Percentiles rank a stretch among this genome's conserved stretches.
These are phyloP conservation scores for Orchesella cincta DNA, from an alignment of 1,140 invertebrate species.

Conservation along the genomic window DNA sequence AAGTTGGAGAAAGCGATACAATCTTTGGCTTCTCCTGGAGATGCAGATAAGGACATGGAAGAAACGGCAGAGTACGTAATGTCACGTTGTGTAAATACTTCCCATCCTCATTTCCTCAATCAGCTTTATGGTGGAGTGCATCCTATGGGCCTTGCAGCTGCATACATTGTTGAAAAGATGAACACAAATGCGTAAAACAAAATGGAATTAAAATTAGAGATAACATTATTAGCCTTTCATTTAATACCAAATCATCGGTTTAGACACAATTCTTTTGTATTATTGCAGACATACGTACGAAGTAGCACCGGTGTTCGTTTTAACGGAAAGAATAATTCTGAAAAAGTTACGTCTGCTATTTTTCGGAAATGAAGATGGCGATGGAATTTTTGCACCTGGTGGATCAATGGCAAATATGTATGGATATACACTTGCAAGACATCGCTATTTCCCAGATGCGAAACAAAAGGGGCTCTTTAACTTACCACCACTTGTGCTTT, in stretches of 20 bases:
- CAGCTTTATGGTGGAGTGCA: constrained; percentile 75
- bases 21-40: background rate
- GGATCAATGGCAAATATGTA: constrained; percentile 88
- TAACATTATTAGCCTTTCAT: background rate
- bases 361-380: constrained; percentile 57
- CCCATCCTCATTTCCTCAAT: constrained; percentile 71
- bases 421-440: constrained; percentile 76
- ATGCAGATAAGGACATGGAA: background rate
- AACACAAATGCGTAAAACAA: constrained; percentile 73
- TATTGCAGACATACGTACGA: constrained; percentile 50
- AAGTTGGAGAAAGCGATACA: constrained; percentile 17
- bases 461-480: constrained; percentile 70
- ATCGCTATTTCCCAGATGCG: constrained; percentile 69
- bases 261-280: constrained; percentile 22
- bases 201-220: background rate
- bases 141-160: constrained; percentile 70
- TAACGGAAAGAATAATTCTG: constrained; percentile 46
- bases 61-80: constrained; percentile 57
- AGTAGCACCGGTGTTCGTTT: constrained; percentile 51
- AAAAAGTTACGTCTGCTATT: constrained; percentile 55
- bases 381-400: constrained; percentile 67
- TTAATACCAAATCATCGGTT: constrained; percentile 7
- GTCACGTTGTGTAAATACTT: constrained; percentile 72
- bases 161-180: constrained; percentile 72
- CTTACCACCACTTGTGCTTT: constrained; percentile 65